Conservation (phyloP, 2,888 invertebrate genomes). For the Dichetophora obliterata region DNA sequence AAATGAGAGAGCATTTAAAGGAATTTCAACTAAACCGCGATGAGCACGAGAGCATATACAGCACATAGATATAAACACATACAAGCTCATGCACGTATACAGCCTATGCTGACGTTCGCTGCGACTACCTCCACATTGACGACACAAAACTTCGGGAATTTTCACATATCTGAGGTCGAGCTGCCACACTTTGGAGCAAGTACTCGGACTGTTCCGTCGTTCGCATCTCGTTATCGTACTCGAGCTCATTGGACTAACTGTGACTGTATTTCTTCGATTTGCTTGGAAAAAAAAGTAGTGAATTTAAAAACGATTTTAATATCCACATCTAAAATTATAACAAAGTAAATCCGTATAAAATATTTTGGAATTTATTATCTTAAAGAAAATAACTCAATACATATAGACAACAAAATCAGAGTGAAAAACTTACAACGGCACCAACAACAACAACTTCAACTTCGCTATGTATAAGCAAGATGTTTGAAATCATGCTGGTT, state of each 20-base stretch:
- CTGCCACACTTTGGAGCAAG: conserved; percentile 44
- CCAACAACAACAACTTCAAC: background rate
- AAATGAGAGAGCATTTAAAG: too few species aligned
- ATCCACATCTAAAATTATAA: background rate
- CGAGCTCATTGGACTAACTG: conserved; percentile 1
- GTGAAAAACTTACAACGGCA: background rate
- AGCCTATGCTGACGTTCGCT: background rate
- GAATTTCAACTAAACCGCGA: too few species aligned
- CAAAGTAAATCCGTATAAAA: background rate
- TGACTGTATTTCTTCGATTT: conserved; percentile 1
- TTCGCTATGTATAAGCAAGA: conserved; percentile 9
- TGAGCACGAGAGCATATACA: background rate
- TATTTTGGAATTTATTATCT: background rate
- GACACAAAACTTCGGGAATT: conserved; percentile 14
- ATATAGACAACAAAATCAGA: background rate
- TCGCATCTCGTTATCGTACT: conserved; percentile 41
- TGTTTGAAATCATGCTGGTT: conserved; percentile 21
- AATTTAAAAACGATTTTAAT: conserved; percentile 1
- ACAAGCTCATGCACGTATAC: conserved; percentile 4
- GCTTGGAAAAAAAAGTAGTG: background rate
- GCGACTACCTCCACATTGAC: conserved; percentile 10
- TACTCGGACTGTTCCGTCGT: conserved; percentile 46
- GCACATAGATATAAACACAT: background rate
- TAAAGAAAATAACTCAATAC: background rate
- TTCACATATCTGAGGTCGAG: conserved; percentile 13